These are phyloP conservation scores for Colius striatus DNA, from an alignment of 2,113 vertebrate species.

Conservation along the genomic window DNA sequence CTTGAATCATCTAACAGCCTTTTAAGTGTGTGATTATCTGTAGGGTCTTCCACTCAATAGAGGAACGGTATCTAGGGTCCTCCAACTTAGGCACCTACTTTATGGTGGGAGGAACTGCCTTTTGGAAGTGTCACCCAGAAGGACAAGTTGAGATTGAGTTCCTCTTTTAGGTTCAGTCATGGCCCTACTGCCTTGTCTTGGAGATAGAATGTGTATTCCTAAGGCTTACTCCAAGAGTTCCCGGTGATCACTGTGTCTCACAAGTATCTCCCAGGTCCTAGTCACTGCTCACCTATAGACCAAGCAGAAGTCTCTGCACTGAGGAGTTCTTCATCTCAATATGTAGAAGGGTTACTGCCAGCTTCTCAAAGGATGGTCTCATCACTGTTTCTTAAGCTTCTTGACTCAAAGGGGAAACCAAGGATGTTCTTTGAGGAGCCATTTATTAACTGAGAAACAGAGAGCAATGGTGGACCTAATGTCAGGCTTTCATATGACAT, in stretches of 20 bases:
- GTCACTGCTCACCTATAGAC: background rate
- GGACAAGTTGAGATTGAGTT: background rate
- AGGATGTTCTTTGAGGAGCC: background rate
- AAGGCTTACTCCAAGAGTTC: background rate
- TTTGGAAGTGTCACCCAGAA: background rate
- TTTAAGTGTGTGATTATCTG: background rate
- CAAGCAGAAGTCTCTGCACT: background rate
- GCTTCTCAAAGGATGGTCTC: background rate
- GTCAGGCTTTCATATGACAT: background rate
- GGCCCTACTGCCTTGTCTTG: background rate
- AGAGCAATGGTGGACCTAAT: background rate
- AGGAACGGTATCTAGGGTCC: background rate
- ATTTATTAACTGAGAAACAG: background rate
- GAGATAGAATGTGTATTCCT: background rate
- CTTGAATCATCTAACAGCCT: background rate
- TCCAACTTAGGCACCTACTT: background rate
- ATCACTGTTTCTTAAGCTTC: background rate
- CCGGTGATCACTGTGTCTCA: background rate
- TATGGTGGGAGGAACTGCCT: background rate
- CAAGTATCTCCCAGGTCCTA: background rate
- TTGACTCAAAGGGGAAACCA: background rate
- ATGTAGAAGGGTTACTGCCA: background rate
- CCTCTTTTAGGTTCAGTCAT: background rate
- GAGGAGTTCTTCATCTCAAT: background rate
- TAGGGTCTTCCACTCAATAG: background rate